These are phyloP conservation scores for Anoplolepis gracilipes DNA, from an alignment of 1,140 invertebrate genomes.

Conservation along the genomic window DNA sequence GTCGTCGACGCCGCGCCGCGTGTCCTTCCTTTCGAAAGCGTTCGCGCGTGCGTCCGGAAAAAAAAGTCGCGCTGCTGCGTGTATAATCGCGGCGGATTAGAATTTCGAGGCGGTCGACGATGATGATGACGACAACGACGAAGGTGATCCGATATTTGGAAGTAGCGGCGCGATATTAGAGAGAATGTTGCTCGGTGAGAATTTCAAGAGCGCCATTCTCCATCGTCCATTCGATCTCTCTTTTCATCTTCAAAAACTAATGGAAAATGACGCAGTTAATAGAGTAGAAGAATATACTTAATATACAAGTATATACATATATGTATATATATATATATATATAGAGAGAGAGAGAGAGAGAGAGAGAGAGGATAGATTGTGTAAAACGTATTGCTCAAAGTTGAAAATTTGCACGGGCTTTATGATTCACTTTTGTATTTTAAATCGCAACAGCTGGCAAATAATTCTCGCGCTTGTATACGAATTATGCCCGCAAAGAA, in stretches of 20 bases:
- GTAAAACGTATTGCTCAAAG: background rate
- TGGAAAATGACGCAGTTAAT: constrained; percentile 4
- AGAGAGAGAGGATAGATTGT: too few relatives aligned
- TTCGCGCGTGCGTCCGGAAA: constrained; percentile 33
- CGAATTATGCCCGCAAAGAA: constrained; percentile 3
- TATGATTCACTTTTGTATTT: constrained; percentile 12
- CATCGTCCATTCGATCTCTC: background rate
- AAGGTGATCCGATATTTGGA: constrained; percentile 39
- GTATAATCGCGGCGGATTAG: constrained; percentile 48
- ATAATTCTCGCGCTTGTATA: constrained; percentile 16
- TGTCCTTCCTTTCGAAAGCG: constrained; percentile 56
- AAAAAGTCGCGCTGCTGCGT: constrained; percentile 21
- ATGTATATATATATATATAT: too few relatives aligned
- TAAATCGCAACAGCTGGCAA: constrained; percentile 39
- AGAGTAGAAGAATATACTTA: background rate
- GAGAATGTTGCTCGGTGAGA: background rate
- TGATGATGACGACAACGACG: background rate
- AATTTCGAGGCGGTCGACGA: constrained; percentile 20
- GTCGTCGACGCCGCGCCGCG: background rate
- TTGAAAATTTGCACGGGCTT: background rate
- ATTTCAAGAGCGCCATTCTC: constrained; percentile 1
- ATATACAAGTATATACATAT: background rate
- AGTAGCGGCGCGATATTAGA: constrained; percentile 13
- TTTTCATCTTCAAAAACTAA: background rate
- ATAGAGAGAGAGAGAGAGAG: too few relatives aligned